These are phyloP conservation scores for Phalloptychus januarius DNA, from an alignment of 2,797 vertebrate species.

Conservation along the genomic window DNA sequence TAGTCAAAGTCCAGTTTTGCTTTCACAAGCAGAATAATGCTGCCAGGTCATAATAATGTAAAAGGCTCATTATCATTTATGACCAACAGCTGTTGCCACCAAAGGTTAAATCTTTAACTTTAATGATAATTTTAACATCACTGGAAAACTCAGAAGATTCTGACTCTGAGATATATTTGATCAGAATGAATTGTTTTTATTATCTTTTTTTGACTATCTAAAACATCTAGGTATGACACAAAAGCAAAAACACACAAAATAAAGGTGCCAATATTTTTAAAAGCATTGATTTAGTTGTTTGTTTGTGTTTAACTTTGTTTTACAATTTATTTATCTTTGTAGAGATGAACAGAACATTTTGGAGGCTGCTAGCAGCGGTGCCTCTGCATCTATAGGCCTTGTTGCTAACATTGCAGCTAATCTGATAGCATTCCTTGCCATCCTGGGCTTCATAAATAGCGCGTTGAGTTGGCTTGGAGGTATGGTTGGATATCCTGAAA, in stretches of 20 bases:
- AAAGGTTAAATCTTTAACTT: neutral
- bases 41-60: neutral
- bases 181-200: neutral
- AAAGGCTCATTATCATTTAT: neutral
- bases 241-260: neutral
- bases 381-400: slow-evolving; percentile 85
- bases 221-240: neutral
- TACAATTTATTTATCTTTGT: neutral
- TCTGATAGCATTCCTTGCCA: slow-evolving; percentile 90
- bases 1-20: neutral
- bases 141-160: neutral
- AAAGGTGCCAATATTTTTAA: neutral
- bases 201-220: neutral
- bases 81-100: neutral
- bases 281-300: neutral
- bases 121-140: neutral
- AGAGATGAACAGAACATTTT: slow-evolving; percentile 91
- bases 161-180: neutral
- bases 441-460: slow-evolving; percentile 89
- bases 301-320: neutral
- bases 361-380: slow-evolving; percentile 91
- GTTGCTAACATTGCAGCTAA: slow-evolving; percentile 92
- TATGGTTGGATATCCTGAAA: slow-evolving; percentile 86
- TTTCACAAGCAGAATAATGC: neutral
- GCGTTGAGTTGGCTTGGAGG: slow-evolving; percentile 88